phyloP scores from a whole-genome alignment of 2,113 vertebrate genomes.

The Hippocampus zosterae region DNA sequence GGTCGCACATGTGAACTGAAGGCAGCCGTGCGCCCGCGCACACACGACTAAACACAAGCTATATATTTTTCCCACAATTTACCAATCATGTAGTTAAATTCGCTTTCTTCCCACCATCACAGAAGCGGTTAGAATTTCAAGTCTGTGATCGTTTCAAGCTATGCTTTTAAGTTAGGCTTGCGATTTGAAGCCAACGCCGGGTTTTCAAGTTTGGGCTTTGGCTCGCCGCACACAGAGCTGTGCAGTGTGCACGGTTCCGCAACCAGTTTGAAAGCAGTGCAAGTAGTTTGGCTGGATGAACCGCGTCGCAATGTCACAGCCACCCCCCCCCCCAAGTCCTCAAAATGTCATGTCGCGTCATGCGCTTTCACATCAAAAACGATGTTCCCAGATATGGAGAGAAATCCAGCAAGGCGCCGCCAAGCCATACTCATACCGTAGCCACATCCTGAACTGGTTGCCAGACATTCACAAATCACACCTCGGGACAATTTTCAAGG shows the following conservation, averaged over 20 bases:
- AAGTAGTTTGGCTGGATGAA: neutral
- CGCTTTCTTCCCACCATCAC: constrained; percentile 38
- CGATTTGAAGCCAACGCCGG: neutral
- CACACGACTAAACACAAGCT: constrained; percentile 18
- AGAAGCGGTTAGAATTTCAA: neutral
- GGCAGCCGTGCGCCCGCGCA: constrained; percentile 8
- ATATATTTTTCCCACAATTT: constrained; percentile 2
- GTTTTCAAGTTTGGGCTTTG: neutral
- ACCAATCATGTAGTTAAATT: constrained; percentile 43
- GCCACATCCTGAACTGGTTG: too few species aligned
- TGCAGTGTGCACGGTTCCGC: neutral
- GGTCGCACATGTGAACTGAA: constrained; percentile 3
- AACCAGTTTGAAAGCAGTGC: neutral
- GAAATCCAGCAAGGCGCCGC: too few species aligned
- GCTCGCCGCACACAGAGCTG: neutral
- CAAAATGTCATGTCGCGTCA: too few species aligned
- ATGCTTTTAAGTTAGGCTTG: neutral
- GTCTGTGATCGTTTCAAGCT: too few species aligned
- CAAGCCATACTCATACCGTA: too few species aligned
- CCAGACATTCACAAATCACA: too few species aligned
- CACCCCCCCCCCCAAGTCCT: too few species aligned
- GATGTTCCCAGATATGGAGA: too few species aligned
- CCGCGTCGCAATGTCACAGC: neutral
- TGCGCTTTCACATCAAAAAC: too few species aligned
- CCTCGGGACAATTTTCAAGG: too few species aligned